phyloP scores from a whole-genome alignment of 2,113 vertebrate genomes.

The Seriola aureovittata region DNA sequence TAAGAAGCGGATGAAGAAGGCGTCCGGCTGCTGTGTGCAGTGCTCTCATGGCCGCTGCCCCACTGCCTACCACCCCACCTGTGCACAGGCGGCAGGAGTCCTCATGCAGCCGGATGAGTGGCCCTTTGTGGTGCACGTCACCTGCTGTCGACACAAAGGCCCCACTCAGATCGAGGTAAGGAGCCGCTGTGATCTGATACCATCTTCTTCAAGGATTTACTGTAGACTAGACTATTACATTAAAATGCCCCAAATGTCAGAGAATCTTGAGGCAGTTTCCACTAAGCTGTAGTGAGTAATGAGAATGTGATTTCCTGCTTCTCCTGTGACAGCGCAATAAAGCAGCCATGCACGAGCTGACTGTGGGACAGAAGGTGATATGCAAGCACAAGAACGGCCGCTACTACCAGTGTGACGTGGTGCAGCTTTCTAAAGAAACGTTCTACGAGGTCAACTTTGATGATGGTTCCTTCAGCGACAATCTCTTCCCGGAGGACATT shows the following conservation, averaged over 20 bases:
- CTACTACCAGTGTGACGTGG: constrained; percentile 97
- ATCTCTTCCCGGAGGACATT: constrained; percentile 97
- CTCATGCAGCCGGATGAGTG: constrained; percentile 98
- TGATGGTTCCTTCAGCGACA: constrained; percentile 97
- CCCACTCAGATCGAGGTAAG: constrained; percentile 92
- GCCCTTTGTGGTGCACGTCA: constrained; percentile 98
- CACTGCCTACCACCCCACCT: constrained; percentile 97
- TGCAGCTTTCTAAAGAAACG: constrained; percentile 94
- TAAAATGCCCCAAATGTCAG: not conserved
- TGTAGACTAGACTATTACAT: not conserved
- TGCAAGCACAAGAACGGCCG: constrained; percentile 98
- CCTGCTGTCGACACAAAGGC: constrained; percentile 95
- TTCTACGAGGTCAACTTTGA: constrained; percentile 99
- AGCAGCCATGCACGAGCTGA: constrained; percentile 92
- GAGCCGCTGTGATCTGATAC: not conserved
- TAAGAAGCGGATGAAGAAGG: constrained; percentile 96
- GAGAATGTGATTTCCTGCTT: not conserved
- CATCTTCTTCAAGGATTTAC: not conserved
- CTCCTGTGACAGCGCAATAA: constrained; percentile 87
- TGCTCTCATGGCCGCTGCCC: constrained; percentile 97
- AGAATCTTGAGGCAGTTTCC: not conserved
- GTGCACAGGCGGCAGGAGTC: constrained; percentile 95
- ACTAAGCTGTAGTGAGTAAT: too few relatives aligned
- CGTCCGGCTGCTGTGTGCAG: constrained; percentile 94
- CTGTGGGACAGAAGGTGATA: constrained; percentile 94